Evolutionary conservation across 2,113 vertebrate species (phyloP), one percentile per base, ranked within the genome.

Genomic region (Xenopus tropicalis): DNA sequence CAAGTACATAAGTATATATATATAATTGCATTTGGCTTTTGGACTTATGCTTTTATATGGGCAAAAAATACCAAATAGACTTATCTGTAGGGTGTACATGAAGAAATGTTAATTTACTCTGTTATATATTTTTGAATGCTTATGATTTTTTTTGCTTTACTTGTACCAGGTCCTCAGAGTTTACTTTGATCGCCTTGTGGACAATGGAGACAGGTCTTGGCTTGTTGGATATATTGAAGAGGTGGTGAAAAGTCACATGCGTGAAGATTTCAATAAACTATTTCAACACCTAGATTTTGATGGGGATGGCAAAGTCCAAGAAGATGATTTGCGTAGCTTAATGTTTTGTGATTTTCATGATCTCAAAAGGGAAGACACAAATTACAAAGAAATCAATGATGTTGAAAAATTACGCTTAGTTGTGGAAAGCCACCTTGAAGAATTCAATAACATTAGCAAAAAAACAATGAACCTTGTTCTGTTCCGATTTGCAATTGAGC

Each of bases 291-390:
- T 98, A 71, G 94, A 95, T 79, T 90, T 90, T 61, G 85, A 94
- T 77, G 4, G 12, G 0, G 92, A 96, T 19, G 93, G 93, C 5
- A 14, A 37, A 1, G 94, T 98, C 16, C 90, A 86, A 4, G 95
- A 96, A 77, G 94, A 97, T 54, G 94, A 97, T 67, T 85, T 98
- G 19, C 90, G 89, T 67, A 95, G 94, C 75, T 86, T 98, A 66
- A 94, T 98, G 91, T 98, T 97, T 78, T 98, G 95, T 71, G 93
- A 96, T 80, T 97, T 98, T 77, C 90, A 95, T 4, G 94, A 98
- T 79, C 88, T 84, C 22, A 94, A 90, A 77, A 90, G 90, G 19
- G 92, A 94, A 4, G 93, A 96, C 72, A 89, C 82, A n/a, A 91
- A 71, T 81, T 97, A 98, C 79, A 82, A 90, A 2, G 94, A 98